A percentile compares a stretch with the other conserved stretches of the same genome.
phyloP scores from a whole-genome alignment of 2,113 vertebrate species.

The Pelecanus crispus region DNA sequence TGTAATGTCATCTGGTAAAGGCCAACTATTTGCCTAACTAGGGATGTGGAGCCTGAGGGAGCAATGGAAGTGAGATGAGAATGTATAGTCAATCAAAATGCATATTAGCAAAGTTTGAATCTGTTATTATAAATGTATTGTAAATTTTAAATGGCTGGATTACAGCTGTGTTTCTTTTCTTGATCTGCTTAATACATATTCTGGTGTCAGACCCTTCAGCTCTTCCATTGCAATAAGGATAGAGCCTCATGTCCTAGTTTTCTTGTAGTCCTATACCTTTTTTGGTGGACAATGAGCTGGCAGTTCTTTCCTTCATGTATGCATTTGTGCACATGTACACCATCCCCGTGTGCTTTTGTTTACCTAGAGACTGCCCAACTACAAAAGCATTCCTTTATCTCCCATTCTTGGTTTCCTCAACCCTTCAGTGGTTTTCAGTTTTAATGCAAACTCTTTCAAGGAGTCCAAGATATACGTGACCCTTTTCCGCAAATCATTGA shows the following conservation, averaged over 20 bases:
- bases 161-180: not conserved
- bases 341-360: not conserved
- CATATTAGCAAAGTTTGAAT: slow-evolving; percentile 31
- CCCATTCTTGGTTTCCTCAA: not conserved
- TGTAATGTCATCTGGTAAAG: not conserved
- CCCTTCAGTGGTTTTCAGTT: not conserved
- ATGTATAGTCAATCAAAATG: slow-evolving; percentile 23
- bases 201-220: not conserved
- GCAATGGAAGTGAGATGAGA: not conserved
- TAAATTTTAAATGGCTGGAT: not conserved
- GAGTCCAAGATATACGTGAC: not conserved
- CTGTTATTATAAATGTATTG: not conserved
- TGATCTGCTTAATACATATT: not conserved
- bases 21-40: slow-evolving; percentile 1
- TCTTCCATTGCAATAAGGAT: not conserved
- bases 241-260: not conserved
- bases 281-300: not conserved
- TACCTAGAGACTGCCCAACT: not conserved
- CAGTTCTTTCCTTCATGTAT: not conserved
- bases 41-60: not conserved
- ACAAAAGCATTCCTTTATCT: not conserved
- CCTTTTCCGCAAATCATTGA: not conserved
- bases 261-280: not conserved
- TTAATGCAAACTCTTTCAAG: not conserved
- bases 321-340: not conserved